These are phyloP conservation scores for Philaethria dido DNA, from an alignment of 2,888 invertebrate species.

Conservation along the genomic window DNA sequence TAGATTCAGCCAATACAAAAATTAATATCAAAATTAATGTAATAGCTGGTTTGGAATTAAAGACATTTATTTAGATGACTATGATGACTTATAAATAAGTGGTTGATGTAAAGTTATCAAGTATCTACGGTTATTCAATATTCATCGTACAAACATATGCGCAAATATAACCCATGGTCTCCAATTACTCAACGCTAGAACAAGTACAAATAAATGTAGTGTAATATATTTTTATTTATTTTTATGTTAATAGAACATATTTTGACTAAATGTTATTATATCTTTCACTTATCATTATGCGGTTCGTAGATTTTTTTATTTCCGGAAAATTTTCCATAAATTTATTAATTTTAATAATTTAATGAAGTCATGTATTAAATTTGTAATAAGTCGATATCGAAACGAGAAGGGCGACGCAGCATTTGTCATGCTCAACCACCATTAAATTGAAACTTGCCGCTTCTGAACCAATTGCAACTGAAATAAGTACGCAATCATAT, in stretches of 20 bases:
- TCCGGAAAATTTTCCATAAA: neutral
- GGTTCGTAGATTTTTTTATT: neutral
- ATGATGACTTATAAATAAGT: too few species aligned
- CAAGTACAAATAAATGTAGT: too few species aligned
- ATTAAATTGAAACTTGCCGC: conserved; percentile 80
- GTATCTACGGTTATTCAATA: too few species aligned
- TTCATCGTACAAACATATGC: too few species aligned
- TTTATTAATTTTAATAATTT: conserved; percentile 24
- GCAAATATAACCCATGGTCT: too few species aligned
- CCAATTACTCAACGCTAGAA: too few species aligned
- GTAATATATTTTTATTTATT: neutral
- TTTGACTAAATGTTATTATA: neutral
- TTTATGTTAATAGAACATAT: neutral
- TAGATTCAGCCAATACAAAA: too few species aligned
- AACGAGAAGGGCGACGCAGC: conserved; percentile 61
- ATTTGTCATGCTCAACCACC: conserved; percentile 75
- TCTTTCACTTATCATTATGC: neutral
- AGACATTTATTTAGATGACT: too few species aligned
- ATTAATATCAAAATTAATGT: too few species aligned
- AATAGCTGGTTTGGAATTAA: too few species aligned
- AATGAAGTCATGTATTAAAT: conserved; percentile 38
- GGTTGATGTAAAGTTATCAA: too few species aligned
- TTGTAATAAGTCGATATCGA: conserved; percentile 45
- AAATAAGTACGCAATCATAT: conserved; percentile 53
- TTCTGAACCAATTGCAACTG: conserved; percentile 72